Percentiles rank a stretch among this genome's conserved stretches.
Evolutionary conservation across 64 coral and sea anemone genomes (phyloP).

Genomic region (Stichodactyla mertensii): DNA sequence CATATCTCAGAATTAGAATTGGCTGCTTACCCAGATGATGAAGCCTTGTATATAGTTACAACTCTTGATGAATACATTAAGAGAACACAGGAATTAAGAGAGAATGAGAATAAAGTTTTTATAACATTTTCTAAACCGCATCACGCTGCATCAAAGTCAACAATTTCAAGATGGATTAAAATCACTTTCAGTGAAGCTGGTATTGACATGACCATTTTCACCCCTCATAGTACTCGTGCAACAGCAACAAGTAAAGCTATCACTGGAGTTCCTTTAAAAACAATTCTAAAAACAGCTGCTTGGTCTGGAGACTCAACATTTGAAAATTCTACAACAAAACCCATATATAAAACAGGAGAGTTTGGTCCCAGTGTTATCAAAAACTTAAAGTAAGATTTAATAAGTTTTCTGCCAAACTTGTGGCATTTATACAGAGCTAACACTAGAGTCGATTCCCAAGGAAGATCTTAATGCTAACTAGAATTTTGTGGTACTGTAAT

Average conservation of each 20-base stretch:
- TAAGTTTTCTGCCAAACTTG: no score
- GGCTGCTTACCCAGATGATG: conserved; percentile 11
- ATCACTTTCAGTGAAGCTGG: conserved; percentile 8
- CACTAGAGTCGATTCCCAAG: no score
- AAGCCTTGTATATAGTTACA: background rate
- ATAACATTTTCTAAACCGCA: conserved; percentile 32
- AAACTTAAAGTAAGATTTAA: background rate
- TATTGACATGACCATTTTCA: conserved; percentile 28
- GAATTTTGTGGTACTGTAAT: no score
- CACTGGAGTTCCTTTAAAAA: background rate
- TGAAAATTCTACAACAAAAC: conserved; percentile 9
- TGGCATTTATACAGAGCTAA: no score
- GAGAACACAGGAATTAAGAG: conserved; percentile 10
- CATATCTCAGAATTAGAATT: conserved; percentile 28
- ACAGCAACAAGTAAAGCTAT: conserved; percentile 22
- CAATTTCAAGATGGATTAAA: conserved; percentile 33
- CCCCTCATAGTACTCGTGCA: conserved; percentile 23
- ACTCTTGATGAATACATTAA: conserved; percentile 24
- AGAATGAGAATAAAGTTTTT: background rate
- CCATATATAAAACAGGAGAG: background rate
- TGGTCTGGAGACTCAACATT: conserved; percentile 9
- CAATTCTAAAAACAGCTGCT: conserved; percentile 1
- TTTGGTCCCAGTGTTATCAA: background rate
- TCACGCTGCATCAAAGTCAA: background rate
- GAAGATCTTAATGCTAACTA: no score